Evolutionary conservation across 1,140 invertebrate species (phyloP).

Genomic region (Neotoxoptera formosana): DNA sequence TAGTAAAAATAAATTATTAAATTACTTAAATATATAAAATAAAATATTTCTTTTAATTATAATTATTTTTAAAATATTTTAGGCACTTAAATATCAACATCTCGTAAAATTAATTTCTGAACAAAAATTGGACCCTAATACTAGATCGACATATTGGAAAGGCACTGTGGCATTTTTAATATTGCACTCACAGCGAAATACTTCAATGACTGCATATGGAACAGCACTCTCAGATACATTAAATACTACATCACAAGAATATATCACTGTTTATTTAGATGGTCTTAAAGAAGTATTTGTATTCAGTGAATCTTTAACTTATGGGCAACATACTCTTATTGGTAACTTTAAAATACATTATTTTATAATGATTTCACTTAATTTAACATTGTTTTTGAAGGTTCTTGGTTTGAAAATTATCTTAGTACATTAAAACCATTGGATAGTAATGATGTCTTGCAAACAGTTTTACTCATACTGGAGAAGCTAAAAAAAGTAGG

Average conservation of each 20-base stretch:
- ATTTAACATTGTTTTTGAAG: slow-evolving; percentile 21
- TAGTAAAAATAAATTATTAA: not conserved
- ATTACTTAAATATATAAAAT: not conserved
- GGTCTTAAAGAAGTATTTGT: slow-evolving; percentile 46
- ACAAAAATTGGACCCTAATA: slow-evolving; percentile 39
- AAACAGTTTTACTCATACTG: not conserved
- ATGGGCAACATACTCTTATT: slow-evolving; percentile 48
- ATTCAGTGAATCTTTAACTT: slow-evolving; percentile 38
- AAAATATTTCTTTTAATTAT: not conserved
- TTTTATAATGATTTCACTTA: not conserved
- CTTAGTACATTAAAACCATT: slow-evolving; percentile 33
- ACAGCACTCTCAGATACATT: not conserved
- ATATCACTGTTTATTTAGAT: slow-evolving; percentile 9
- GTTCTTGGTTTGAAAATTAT: slow-evolving; percentile 49
- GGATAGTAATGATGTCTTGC: slow-evolving; percentile 9
- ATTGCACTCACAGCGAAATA: slow-evolving; percentile 38
- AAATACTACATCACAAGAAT: slow-evolving; percentile 23
- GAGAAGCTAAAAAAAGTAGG: slow-evolving; percentile 36
- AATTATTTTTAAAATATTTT: not conserved
- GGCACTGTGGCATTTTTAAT: slow-evolving; percentile 49
- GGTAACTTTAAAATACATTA: not conserved
- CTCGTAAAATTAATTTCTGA: slow-evolving; percentile 51
- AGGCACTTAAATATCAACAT: slow-evolving; percentile 55
- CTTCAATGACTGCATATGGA: slow-evolving; percentile 30
- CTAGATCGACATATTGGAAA: slow-evolving; percentile 47